Evolutionary conservation across 2,888 invertebrate species (phyloP).

Genomic region (Chirona hameri): DNA sequence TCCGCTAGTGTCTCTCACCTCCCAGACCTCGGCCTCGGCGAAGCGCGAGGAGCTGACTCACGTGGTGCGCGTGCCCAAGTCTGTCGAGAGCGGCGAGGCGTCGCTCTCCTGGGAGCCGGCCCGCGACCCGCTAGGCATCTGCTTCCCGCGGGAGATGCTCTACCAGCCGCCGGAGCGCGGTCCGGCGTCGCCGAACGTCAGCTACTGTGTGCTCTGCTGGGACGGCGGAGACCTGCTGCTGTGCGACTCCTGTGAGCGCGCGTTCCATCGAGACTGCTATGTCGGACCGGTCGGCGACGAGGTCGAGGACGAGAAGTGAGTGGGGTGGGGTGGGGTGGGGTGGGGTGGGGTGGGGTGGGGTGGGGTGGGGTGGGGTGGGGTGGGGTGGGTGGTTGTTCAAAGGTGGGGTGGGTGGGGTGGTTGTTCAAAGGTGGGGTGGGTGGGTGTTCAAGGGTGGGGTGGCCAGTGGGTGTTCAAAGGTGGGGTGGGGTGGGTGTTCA

Average conservation of each 20-base stretch:
- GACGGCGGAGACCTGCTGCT: constrained; percentile 28
- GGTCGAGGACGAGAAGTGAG: background rate
- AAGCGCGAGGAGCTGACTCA: background rate
- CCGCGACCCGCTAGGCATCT: background rate
- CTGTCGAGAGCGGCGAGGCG: background rate
- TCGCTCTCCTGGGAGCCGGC: background rate
- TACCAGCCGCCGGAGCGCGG: constrained; percentile 23
- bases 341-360: background rate
- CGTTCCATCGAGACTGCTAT: constrained; percentile 6
- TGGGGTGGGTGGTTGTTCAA: background rate
- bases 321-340: background rate
- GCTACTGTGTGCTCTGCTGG: constrained; percentile 29
- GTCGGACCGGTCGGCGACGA: background rate
- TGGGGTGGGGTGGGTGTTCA: too few relatives aligned
- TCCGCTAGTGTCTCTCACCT: background rate
- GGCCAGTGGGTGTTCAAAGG: background rate
- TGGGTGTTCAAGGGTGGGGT: background rate
- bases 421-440: too few relatives aligned
- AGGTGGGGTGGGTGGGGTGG: background rate
- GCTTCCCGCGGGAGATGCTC: background rate
- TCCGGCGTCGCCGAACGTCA: background rate
- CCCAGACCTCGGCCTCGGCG: background rate
- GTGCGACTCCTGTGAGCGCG: background rate
- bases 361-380: background rate
- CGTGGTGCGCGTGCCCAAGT: constrained; percentile 4